Evolutionary conservation across 2,888 invertebrate species (phyloP).

Genomic region (Perizoma affinitatum): DNA sequence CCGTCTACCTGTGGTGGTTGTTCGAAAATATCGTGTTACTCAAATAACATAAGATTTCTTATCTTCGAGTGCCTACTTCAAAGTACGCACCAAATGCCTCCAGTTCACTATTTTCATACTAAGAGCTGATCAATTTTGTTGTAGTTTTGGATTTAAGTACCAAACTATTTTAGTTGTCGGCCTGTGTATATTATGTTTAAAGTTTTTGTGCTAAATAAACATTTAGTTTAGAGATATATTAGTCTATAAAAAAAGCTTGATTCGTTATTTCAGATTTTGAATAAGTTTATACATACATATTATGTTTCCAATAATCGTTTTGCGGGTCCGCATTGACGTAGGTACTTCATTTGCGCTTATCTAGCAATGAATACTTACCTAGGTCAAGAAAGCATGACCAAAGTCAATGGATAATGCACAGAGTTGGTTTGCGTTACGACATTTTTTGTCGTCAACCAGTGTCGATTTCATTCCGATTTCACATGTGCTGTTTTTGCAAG

Average conservation of each 20-base stretch:
- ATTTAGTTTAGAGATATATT: too few species aligned
- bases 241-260: too few species aligned
- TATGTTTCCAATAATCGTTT: background rate
- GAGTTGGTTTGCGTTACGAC: constrained; percentile 37
- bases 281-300: too few species aligned
- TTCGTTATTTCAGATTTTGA: too few species aligned
- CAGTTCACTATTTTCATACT: too few species aligned
- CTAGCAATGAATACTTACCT: constrained; percentile 43
- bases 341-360: constrained; percentile 27
- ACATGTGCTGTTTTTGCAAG: constrained; percentile 11
- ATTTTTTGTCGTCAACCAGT: constrained; percentile 38
- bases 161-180: too few species aligned
- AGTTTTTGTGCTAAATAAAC: too few species aligned
- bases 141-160: too few species aligned
- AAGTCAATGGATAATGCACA: constrained; percentile 39
- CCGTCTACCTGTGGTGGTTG: constrained; percentile 13
- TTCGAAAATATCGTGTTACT: constrained; percentile 29
- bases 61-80: constrained; percentile 13
- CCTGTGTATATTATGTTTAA: too few species aligned
- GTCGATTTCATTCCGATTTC: constrained; percentile 40
- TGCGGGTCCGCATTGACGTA: constrained; percentile 16
- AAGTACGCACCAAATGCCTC: background rate
- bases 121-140: too few species aligned
- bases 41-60: constrained; percentile 17
- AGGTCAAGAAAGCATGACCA: constrained; percentile 56